A percentile compares a stretch with the other conserved stretches of the same genome.
phyloP scores from a whole-genome alignment of 1,140 invertebrate species.

The Papilio machaon region DNA sequence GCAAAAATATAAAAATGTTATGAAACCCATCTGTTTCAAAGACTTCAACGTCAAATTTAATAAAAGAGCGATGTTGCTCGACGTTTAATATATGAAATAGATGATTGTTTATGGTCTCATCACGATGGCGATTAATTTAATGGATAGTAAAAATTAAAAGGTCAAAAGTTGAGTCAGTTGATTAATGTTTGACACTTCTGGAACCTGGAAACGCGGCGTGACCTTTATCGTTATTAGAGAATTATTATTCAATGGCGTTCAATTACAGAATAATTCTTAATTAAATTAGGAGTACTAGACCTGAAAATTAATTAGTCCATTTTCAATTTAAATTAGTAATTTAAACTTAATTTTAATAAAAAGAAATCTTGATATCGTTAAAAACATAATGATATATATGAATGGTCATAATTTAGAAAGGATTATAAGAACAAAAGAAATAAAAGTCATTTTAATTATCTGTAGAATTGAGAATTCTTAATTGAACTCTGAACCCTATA shows the following conservation, averaged over 20 bases:
- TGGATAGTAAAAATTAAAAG: constrained; percentile 28
- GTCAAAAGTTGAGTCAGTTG: constrained; percentile 9
- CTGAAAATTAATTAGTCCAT: neutral
- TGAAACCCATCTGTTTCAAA: constrained; percentile 7
- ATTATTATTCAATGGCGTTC: neutral
- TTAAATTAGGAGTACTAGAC: no score
- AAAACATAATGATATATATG: neutral
- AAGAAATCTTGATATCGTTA: neutral
- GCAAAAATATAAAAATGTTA: constrained; percentile 5
- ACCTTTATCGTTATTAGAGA: neutral
- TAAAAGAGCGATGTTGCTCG: neutral
- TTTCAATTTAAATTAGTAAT: no score
- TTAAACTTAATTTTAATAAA: no score
- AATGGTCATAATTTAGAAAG: neutral
- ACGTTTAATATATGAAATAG: constrained; percentile 2
- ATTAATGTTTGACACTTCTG: neutral
- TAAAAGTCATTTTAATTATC: neutral
- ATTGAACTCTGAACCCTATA: neutral
- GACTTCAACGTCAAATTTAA: constrained; percentile 25
- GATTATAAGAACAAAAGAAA: neutral
- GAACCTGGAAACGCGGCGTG: neutral
- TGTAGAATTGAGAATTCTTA: neutral
- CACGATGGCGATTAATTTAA: constrained; percentile 14
- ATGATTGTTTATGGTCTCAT: constrained; percentile 25
- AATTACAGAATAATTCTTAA: neutral